Evolutionary conservation across 2,888 invertebrate genomes (phyloP).

Genomic region (Tenthredo scrophulariae): DNA sequence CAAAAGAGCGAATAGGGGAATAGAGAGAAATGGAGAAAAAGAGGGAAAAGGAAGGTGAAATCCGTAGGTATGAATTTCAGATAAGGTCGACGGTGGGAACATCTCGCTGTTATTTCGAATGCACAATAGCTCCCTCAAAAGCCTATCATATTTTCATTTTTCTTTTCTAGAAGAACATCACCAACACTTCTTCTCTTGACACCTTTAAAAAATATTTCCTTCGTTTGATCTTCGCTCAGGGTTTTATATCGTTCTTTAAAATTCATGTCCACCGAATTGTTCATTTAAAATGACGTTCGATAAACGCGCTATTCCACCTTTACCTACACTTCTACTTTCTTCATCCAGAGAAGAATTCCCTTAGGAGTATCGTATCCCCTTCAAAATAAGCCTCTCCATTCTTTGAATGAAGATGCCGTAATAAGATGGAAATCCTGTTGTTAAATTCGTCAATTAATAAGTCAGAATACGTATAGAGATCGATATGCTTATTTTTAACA

Average conservation of each 20-base stretch:
- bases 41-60: neutral
- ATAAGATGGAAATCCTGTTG: neutral
- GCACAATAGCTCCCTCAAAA: neutral
- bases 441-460: neutral
- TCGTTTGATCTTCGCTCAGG: neutral
- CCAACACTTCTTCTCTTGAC: neutral
- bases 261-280: neutral
- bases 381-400: neutral
- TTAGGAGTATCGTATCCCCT: neutral
- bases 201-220: neutral
- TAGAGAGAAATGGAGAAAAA: conserved; percentile 4
- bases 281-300: neutral
- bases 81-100: conserved; percentile 19
- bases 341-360: neutral
- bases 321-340: neutral
- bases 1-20: neutral
- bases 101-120: conserved; percentile 29
- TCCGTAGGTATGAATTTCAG: conserved; percentile 38
- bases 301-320: neutral
- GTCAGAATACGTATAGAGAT: neutral
- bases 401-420: neutral
- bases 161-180: neutral
- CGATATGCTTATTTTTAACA: neutral
- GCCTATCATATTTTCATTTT: neutral
- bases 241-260: neutral